phyloP scores from a whole-genome alignment of 2,797 vertebrate genomes.

The Lateolabrax maculatus region DNA sequence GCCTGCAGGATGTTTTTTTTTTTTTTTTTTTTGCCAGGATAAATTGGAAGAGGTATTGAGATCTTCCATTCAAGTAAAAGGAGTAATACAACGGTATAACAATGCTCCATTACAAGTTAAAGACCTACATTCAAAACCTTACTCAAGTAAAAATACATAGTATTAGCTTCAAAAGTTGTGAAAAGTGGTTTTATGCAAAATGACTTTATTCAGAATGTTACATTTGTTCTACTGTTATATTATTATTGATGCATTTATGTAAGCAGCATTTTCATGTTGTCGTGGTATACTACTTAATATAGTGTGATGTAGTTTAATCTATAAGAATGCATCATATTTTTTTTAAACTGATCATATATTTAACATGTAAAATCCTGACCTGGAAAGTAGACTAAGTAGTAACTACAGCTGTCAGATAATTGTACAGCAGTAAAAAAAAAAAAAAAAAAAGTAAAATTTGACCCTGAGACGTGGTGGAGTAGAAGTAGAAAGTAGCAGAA shows the following conservation, averaged over 20 bases:
- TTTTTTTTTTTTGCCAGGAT: not conserved
- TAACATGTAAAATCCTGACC: not conserved
- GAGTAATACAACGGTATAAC: not conserved
- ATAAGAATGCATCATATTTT: not conserved
- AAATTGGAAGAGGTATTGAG: not conserved
- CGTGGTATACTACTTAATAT: no score
- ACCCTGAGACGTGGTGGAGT: not conserved
- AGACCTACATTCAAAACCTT: not conserved
- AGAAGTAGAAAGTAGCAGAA: no score
- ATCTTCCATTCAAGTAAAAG: not conserved
- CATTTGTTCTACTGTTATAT: not conserved
- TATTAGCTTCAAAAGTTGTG: not conserved
- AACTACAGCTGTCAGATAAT: not conserved
- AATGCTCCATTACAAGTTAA: not conserved
- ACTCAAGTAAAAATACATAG: not conserved
- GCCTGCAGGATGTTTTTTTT: constrained; percentile 78
- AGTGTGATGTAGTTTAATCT: not conserved
- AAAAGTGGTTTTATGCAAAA: not conserved
- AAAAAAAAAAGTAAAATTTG: not conserved
- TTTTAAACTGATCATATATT: not conserved
- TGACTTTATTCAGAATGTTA: not conserved
- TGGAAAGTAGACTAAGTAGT: no score
- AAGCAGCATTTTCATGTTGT: not conserved
- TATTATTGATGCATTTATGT: not conserved
- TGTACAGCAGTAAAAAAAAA: no score